These are phyloP conservation scores for Oxytorus armatus DNA, from an alignment of 2,888 invertebrate species.

Conservation along the genomic window DNA sequence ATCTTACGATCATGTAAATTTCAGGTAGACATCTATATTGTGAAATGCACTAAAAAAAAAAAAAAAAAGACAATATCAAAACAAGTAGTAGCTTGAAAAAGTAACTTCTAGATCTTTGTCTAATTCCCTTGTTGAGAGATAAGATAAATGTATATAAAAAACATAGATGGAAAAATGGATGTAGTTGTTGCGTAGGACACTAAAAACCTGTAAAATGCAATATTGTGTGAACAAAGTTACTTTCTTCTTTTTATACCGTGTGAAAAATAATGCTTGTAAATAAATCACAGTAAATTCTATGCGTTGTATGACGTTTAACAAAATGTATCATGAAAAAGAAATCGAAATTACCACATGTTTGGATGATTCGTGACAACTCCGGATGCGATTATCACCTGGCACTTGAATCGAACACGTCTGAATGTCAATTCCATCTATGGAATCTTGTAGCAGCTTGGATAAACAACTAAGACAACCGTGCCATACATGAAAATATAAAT, in stretches of 20 bases:
- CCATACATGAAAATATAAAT: constrained; percentile 4
- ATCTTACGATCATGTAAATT: neutral
- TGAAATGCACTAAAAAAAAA: no score
- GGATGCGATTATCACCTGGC: constrained; percentile 38
- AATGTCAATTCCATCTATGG: constrained; percentile 50
- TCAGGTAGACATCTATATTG: neutral
- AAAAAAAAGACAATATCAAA: neutral
- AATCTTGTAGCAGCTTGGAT: constrained; percentile 20
- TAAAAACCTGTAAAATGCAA: neutral
- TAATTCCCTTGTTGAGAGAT: no score
- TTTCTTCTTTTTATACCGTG: neutral
- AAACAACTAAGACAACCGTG: constrained; percentile 24
- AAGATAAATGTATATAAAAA: no score
- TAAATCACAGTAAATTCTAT: neutral
- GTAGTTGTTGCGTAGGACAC: neutral
- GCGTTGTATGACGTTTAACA: neutral
- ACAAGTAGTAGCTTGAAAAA: neutral
- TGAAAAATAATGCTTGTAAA: neutral
- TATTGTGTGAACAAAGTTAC: neutral
- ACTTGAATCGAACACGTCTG: constrained; percentile 45
- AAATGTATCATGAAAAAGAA: neutral
- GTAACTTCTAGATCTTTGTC: no score
- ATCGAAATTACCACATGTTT: constrained; percentile 75
- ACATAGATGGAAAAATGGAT: neutral
- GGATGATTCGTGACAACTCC: constrained; percentile 55